A percentile compares a stretch with the other conserved stretches of the same genome.
These are phyloP conservation scores for human DNA, from an alignment of 2,113 vertebrate genomes.

Conservation along the genomic window DNA sequence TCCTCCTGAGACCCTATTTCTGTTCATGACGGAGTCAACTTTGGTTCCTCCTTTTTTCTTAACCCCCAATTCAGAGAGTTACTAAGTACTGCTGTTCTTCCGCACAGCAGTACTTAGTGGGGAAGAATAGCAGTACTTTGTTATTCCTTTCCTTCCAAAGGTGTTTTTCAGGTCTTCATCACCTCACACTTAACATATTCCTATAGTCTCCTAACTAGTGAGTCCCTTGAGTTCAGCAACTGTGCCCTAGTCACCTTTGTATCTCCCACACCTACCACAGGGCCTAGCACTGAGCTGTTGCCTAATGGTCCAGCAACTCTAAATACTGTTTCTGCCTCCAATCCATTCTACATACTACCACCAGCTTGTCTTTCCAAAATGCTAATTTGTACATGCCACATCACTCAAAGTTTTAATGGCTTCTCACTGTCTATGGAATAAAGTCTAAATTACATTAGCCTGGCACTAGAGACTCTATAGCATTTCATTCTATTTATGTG, in stretches of 20 bases:
- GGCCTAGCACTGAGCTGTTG: background rate
- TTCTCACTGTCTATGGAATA: background rate
- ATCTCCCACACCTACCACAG: background rate
- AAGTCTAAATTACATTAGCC: background rate
- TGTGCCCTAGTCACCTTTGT: background rate
- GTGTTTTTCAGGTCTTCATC: background rate
- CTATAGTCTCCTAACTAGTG: background rate
- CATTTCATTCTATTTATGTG: background rate
- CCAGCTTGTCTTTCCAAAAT: background rate
- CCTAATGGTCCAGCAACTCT: background rate
- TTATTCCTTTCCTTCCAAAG: background rate
- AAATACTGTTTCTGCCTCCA: slow-evolving; percentile 4
- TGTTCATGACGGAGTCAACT: background rate
- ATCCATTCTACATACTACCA: background rate
- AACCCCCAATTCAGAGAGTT: background rate
- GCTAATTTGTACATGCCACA: background rate
- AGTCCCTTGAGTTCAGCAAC: background rate
- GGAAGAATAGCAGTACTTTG: no score
- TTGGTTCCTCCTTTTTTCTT: background rate
- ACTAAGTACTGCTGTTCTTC: background rate
- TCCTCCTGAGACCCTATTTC: background rate
- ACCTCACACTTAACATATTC: background rate
- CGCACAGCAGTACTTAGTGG: background rate
- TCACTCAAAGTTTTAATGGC: background rate
- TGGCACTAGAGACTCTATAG: background rate